Evolutionary conservation across 1,140 invertebrate species (phyloP), one percentile per base, ranked within the genome.

Genomic region (Platorchestia sp.): DNA sequence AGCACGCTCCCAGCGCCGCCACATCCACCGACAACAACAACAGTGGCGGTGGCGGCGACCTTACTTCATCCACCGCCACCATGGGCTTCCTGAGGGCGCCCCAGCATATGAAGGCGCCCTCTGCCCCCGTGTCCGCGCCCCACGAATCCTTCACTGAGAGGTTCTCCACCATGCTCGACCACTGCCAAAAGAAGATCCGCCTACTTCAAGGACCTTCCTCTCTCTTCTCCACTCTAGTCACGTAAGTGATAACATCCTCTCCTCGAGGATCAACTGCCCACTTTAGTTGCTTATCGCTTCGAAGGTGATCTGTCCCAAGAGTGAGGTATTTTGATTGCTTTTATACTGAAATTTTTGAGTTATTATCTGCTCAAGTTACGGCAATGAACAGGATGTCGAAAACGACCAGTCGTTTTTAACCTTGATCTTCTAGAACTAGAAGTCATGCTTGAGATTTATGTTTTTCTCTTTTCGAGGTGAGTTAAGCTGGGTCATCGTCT

Each of bases 181-280:
- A 96, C 95, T 96, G 96, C 87, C 96, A 96, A 75, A 96, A 96
- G 95, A 96, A 96, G 95, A 96, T 96, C 87, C 96, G 95, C 51
- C 95, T 96, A 27, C 95, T 96, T 22, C 96, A 96, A 87, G 96
- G 95, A 43, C 96, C 96, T 45, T 96, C 95, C 87, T 95, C 95
- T 95, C 96, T 96, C 95, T 96, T 96, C 95, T 96, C 95, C 93
- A 96, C 96, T 75, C 95, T 96, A 91, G 96, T 96, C 95, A 96
- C 96, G 96, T 96, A 95, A 95, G 96, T 96, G 14, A 89, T 44
- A 41, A 89, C 87, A 89, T 89, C 87, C 87, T 41, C 41, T 75
- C 59, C 41, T 75, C 59, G 14, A 43, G 36, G 10, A 89, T 89
- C 27, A 42, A 89, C 87, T 41, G 43, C 43, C 43, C 36, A 41